Evolutionary conservation across 1,140 invertebrate species (phyloP).

Genomic region (Lithobius niger): DNA sequence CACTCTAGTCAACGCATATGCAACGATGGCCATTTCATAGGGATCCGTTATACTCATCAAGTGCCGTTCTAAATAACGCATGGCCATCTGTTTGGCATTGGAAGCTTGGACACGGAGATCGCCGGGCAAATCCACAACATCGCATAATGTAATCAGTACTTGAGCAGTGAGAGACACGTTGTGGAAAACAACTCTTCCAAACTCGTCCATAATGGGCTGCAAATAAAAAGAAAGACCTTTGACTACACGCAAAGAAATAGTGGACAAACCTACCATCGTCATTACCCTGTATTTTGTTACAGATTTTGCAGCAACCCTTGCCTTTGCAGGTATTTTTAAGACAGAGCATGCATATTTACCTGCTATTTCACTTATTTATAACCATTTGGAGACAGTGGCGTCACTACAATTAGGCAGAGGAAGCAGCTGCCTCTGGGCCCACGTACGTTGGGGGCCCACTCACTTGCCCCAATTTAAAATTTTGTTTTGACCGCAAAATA

Average conservation of each 20-base stretch:
- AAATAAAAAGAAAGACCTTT: not conserved
- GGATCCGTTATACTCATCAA: conserved; percentile 31
- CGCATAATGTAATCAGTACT: conserved; percentile 34
- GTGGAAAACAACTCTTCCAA: not conserved
- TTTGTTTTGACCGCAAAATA: no score
- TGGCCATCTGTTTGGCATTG: conserved; percentile 16
- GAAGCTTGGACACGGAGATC: conserved; percentile 21
- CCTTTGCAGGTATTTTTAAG: not conserved
- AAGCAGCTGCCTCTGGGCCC: no score
- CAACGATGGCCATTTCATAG: conserved; percentile 37
- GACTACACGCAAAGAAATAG: not conserved
- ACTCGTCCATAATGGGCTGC: not conserved
- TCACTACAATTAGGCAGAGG: no score
- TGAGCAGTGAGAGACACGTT: conserved; percentile 39
- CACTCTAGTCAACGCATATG: conserved; percentile 35
- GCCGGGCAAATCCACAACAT: conserved; percentile 28
- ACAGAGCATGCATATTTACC: not conserved
- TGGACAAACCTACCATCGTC: no score
- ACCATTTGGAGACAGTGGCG: no score
- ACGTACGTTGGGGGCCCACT: no score
- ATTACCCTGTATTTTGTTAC: not conserved
- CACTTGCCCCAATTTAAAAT: no score
- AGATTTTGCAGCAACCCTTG: not conserved
- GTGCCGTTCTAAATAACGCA: conserved; percentile 32
- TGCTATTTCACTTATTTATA: not conserved